Evolutionary conservation across 2,888 invertebrate genomes (phyloP), one percentile per base, ranked within the genome.

Genomic region (Salticus scenicus): DNA sequence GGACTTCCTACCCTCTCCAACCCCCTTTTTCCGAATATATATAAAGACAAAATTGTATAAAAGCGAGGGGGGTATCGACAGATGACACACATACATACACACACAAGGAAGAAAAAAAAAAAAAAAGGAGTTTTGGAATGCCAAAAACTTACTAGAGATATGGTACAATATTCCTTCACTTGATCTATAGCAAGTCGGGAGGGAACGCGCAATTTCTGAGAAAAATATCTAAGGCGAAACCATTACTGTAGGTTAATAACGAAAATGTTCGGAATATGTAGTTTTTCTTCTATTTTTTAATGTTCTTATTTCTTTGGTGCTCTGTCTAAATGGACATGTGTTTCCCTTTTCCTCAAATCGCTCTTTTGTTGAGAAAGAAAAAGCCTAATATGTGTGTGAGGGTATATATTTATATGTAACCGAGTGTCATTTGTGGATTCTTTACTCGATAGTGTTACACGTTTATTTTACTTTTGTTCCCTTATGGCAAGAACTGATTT

Each of bases 71-170:
- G 63, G 28, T 31, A 42, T 24, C n/a, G 12, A 42, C 77, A 63
- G 64, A 76, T 47, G 67, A 24, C 66, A 41, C 27, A 51, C 67
- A 57, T 64, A 83, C 75, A 70, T 66, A 74, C 51, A 51, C 51
- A 51, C 10, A 37, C 37, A n/a, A n/a, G n/a, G n/a, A n/a, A 51
- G 63, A 17, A 63, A 24, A 17, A 66, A n/a, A 31, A 31, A 31
- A 66, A 66, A 66, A 69, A 81, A 73, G 72, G 76, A 71, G 76
- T 83, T 82, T 83, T 83, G 83, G 83, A 83, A 83, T 83, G 83
- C 83, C 83, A 83, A 83, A 83, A 83, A 83, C 83, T 83, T 83
- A 77, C 66, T 77, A 83, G 83, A 83, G 83, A 83, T 83, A 83
- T 66, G 83, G 41, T 47, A 70, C 33, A 64, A 47, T 57, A 69